Evolutionary conservation across 53 echinoderm and acorn worm genomes (phyloP).

Genomic region (Antedon mediterranea): DNA sequence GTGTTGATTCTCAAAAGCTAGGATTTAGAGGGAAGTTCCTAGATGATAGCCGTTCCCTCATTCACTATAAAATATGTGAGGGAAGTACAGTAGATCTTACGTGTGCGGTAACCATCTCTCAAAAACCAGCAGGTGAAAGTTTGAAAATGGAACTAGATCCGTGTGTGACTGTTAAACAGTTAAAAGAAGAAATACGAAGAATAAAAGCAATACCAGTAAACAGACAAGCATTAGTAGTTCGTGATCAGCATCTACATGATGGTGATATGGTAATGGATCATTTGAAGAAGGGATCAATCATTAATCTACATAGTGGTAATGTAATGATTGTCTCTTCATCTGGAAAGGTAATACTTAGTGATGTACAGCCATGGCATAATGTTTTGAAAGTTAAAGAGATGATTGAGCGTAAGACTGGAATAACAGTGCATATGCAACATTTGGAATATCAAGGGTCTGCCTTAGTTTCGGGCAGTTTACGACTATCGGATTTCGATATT

Average conservation of each 20-base stretch:
- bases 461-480: background rate
- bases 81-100: conserved; percentile 15
- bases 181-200: conserved; percentile 21
- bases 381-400: conserved; percentile 21
- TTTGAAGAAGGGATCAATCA: conserved; percentile 10
- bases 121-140: conserved; percentile 7
- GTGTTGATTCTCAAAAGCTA: conserved; percentile 29
- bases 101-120: conserved; percentile 10
- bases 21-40: conserved; percentile 16
- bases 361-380: conserved; percentile 18
- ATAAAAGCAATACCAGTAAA: conserved; percentile 15
- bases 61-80: conserved; percentile 30
- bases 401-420: conserved; percentile 1
- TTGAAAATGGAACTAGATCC: conserved; percentile 33
- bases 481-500: background rate
- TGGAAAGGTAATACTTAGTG: conserved; percentile 11
- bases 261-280: conserved; percentile 22
- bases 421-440: conserved; percentile 9
- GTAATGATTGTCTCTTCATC: conserved; percentile 30
- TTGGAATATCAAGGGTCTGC: background rate
- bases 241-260: conserved; percentile 27
- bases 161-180: conserved; percentile 23
- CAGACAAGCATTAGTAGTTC: conserved; percentile 16
- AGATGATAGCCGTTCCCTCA: conserved; percentile 26
- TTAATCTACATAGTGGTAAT: conserved; percentile 30